Conservation (phyloP, 2,888 invertebrate species). For the Mechanitis messenoides region DNA sequence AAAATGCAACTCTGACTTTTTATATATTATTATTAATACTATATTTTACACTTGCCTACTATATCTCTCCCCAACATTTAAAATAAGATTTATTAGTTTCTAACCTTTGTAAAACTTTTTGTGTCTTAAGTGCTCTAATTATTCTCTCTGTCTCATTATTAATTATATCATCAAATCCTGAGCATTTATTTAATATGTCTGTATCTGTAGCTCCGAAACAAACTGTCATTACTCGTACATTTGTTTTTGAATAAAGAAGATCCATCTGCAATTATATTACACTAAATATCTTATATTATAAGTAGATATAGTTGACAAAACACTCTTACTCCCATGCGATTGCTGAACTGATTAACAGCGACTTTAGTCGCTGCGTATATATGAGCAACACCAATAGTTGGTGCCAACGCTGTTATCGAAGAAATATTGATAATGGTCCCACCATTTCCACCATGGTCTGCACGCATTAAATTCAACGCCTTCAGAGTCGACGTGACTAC, state of each 20-base stretch:
- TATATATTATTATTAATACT: no score
- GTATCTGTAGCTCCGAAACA: constrained; percentile 59
- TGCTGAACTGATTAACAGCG: constrained; percentile 41
- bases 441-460: constrained; percentile 39
- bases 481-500: constrained; percentile 37
- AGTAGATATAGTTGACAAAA: background rate
- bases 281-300: constrained; percentile 12
- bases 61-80: no score
- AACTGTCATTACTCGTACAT: constrained; percentile 51
- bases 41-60: no score
- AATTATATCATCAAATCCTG: constrained; percentile 33
- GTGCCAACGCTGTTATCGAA: constrained; percentile 35
- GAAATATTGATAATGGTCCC: constrained; percentile 43
- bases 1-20: no score
- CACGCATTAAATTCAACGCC: constrained; percentile 40
- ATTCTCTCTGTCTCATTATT: constrained; percentile 1
- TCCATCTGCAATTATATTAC: constrained; percentile 40
- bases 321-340: constrained; percentile 38
- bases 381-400: constrained; percentile 27
- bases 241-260: constrained; percentile 42
- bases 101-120: background rate
- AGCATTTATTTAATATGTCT: constrained; percentile 27
- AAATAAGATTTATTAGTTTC: no score
- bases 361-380: constrained; percentile 39
- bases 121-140: background rate